Evolutionary conservation across 1,140 invertebrate genomes (phyloP).

Genomic region (Macrobrachium rosenbergii): DNA sequence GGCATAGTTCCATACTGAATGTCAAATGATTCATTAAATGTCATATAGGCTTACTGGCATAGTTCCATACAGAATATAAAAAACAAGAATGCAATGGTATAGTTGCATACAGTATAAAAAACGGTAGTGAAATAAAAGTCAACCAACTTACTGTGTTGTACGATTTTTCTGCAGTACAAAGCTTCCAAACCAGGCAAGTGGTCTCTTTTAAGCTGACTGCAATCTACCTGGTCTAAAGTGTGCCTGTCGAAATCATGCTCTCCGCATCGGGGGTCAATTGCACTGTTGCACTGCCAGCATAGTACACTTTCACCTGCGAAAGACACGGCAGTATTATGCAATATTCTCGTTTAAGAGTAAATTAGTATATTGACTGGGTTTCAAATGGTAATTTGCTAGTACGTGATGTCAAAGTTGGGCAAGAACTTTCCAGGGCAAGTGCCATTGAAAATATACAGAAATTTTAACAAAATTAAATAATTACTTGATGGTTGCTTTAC

Average conservation of each 20-base stretch:
- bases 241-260: conserved; percentile 84
- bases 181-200: conserved; percentile 75
- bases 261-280: conserved; percentile 86
- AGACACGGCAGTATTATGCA: not conserved
- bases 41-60: too few relatives aligned
- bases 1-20: too few relatives aligned
- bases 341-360: not conserved
- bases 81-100: not conserved
- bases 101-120: not conserved
- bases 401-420: too few relatives aligned
- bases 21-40: too few relatives aligned
- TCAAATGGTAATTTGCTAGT: too few relatives aligned
- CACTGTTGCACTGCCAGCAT: conserved; percentile 90
- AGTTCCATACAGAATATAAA: not conserved
- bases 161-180: conserved; percentile 83
- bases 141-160: conserved; percentile 77
- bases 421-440: too few relatives aligned
- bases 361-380: too few relatives aligned
- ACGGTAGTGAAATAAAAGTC: not conserved
- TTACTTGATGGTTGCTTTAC: too few relatives aligned
- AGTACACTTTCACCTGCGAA: conserved; percentile 73
- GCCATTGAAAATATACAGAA: too few relatives aligned
- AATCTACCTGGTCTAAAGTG: conserved; percentile 85
- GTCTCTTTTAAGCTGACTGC: conserved; percentile 81
- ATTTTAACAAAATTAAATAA: too few relatives aligned